phyloP scores from a whole-genome alignment of 2,797 vertebrate species.

The Myotis daubentonii region DNA sequence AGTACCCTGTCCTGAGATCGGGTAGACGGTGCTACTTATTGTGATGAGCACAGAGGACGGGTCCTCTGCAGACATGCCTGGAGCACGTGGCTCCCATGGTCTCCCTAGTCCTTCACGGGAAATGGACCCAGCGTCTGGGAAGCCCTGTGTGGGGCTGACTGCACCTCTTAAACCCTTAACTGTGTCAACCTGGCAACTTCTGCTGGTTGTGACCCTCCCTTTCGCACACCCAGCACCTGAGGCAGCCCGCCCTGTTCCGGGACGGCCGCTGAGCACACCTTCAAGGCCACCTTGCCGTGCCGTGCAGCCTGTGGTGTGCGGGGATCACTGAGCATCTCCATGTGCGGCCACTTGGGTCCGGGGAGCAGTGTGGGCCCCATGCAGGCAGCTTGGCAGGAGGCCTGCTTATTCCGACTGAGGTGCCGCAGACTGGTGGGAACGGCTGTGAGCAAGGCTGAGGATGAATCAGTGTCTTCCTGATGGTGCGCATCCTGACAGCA shows the following conservation, averaged over 20 bases:
- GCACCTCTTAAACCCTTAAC: neutral
- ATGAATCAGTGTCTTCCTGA: neutral
- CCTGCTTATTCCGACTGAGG: neutral
- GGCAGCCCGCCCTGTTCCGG: neutral
- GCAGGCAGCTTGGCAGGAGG: too few relatives aligned
- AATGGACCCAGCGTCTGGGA: neutral
- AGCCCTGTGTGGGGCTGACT: neutral
- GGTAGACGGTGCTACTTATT: neutral
- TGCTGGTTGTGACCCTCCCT: neutral
- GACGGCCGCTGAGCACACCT: neutral
- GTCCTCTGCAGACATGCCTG: neutral
- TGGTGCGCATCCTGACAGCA: neutral
- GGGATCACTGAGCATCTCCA: accelerated
- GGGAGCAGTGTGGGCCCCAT: accelerated
- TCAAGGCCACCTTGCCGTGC: neutral
- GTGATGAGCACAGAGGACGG: neutral
- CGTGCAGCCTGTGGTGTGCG: accelerated
- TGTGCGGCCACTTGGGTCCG: accelerated
- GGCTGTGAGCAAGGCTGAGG: neutral
- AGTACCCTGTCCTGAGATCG: neutral
- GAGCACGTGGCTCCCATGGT: accelerated
- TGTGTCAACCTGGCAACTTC: neutral
- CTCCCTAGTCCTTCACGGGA: neutral
- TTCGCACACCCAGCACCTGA: neutral
- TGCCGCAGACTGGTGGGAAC: neutral